A percentile compares a stretch with the other conserved stretches of the same genome.
These are phyloP conservation scores for Amiota communis DNA, from an alignment of 2,888 invertebrate species.

Conservation along the genomic window DNA sequence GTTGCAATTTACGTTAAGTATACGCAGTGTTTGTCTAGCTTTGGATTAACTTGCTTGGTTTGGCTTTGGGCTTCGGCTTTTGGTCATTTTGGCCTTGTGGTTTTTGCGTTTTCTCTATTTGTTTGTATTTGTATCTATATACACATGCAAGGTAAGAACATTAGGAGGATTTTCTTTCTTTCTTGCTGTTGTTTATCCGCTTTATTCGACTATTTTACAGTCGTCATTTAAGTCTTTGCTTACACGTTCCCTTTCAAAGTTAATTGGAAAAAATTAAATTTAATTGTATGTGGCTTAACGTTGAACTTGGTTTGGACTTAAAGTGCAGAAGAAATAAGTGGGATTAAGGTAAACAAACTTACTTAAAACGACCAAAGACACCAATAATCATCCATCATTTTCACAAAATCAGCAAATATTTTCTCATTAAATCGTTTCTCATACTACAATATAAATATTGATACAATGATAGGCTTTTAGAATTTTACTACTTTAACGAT, in stretches of 20 bases:
- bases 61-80: constrained; percentile 42
- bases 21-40: constrained; percentile 58
- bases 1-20: constrained; percentile 60
- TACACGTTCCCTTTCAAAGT: constrained; percentile 61
- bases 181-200: too few relatives aligned
- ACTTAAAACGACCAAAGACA: neutral
- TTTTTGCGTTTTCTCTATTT: constrained; percentile 42
- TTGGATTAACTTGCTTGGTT: constrained; percentile 43
- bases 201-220: constrained; percentile 28
- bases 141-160: constrained; percentile 53
- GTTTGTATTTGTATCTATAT: neutral
- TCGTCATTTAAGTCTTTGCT: constrained; percentile 40
- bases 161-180: constrained; percentile 59
- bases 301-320: neutral
- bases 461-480: too few relatives aligned
- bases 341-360: constrained; percentile 1
- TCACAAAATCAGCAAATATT: neutral
- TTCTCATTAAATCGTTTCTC: too few relatives aligned
- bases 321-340: neutral
- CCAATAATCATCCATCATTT: neutral
- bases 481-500: too few relatives aligned
- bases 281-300: constrained; percentile 10
- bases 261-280: constrained; percentile 59
- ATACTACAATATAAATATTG: too few relatives aligned
- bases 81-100: constrained; percentile 49